phyloP scores from a whole-genome alignment of 2,113 vertebrate species.

The Oreotragus oreotragus region DNA sequence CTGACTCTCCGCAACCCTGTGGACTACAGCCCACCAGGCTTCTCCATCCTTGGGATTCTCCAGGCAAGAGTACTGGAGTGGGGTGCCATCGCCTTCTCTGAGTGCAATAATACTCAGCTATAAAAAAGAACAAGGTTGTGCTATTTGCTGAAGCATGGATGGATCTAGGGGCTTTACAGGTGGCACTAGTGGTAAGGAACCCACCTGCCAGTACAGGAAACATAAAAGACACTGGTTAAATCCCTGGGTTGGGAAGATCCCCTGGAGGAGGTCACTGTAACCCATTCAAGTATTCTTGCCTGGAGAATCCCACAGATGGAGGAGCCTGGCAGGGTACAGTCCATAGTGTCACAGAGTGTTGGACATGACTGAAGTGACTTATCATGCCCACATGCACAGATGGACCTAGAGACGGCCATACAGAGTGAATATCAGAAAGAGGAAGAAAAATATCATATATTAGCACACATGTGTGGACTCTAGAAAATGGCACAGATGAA shows the following conservation, averaged over 20 bases:
- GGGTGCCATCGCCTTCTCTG: too few species aligned
- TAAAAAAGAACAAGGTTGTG: not conserved
- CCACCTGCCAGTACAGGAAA: not conserved
- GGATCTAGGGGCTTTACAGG: not conserved
- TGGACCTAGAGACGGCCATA: not conserved
- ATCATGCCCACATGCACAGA: not conserved
- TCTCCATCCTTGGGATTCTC: too few species aligned
- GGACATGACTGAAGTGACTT: not conserved
- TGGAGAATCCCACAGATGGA: not conserved
- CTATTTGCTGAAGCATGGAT: not conserved
- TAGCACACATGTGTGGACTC: not conserved
- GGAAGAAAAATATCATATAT: not conserved
- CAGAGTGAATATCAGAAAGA: not conserved
- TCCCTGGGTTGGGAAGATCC: not conserved
- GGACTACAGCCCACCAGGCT: too few species aligned
- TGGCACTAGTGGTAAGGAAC: not conserved
- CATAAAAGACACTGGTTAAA: not conserved
- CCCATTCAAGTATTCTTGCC: not conserved
- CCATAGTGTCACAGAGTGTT: not conserved
- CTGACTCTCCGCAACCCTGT: too few species aligned
- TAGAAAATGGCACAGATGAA: not conserved
- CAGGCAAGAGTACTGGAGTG: too few species aligned
- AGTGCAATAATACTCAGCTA: not conserved
- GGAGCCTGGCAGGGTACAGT: rapidly evolving
- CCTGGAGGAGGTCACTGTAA: not conserved